Percentiles rank a stretch among this genome's conserved stretches.
These are phyloP conservation scores for Drosophila novamexicana DNA, from an alignment of 1,140 invertebrate species.

Conservation along the genomic window DNA sequence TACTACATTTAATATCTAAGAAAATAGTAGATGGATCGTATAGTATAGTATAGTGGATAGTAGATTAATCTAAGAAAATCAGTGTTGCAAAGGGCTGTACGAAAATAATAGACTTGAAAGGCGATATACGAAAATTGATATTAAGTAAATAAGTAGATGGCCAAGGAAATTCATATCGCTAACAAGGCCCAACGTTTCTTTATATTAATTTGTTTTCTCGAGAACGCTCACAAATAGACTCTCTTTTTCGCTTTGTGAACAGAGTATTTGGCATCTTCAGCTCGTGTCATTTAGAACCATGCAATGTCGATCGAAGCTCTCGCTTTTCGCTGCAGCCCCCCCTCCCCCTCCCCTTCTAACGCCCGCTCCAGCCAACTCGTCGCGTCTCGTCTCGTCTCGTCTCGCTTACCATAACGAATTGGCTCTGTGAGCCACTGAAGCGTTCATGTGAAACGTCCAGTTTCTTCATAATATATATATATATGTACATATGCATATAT, in stretches of 20 bases:
- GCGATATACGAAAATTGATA: no score
- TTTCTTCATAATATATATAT: slow-evolving; percentile 59
- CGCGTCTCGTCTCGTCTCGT: slow-evolving; percentile 25
- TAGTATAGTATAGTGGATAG: no score
- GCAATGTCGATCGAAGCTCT: slow-evolving; percentile 35
- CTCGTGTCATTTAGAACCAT: slow-evolving; percentile 18
- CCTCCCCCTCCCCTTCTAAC: background rate
- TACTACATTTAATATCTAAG: no score
- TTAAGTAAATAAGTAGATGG: no score
- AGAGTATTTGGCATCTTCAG: background rate
- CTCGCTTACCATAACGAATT: slow-evolving; percentile 50
- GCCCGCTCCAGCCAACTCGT: background rate
- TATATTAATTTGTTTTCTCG: no score
- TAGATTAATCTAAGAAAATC: no score
- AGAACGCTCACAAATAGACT: background rate
- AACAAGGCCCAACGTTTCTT: no score
- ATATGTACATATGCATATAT: slow-evolving; percentile 12
- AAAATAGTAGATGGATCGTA: no score
- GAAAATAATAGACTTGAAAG: no score
- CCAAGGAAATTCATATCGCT: background rate
- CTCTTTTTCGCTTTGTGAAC: background rate
- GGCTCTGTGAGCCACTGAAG: slow-evolving; percentile 67
- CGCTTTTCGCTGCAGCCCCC: slow-evolving; percentile 20
- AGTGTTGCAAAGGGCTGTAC: no score
- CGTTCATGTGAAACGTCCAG: slow-evolving; percentile 83